These are phyloP conservation scores for Oplegnathus fasciatus DNA, from an alignment of 2,113 vertebrate genomes.

Conservation along the genomic window DNA sequence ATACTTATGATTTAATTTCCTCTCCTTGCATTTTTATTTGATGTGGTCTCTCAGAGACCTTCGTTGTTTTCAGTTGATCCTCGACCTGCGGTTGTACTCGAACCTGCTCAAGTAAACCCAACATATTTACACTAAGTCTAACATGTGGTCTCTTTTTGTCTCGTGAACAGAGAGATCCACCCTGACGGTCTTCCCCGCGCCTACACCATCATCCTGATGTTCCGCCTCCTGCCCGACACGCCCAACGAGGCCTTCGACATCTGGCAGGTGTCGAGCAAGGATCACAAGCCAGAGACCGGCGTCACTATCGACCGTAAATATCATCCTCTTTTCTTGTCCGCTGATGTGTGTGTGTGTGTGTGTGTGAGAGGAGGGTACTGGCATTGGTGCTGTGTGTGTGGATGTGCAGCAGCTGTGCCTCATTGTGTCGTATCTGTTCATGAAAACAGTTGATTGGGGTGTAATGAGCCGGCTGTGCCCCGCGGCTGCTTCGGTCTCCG, in stretches of 20 bases:
- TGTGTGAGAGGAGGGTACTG: neutral
- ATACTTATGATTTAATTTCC: no score
- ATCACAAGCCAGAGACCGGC: constrained; percentile 94
- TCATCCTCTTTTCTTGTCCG: neutral
- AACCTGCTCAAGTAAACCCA: neutral
- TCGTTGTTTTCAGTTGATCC: neutral
- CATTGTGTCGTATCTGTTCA: constrained; percentile 27
- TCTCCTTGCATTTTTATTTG: no score
- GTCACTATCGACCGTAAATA: constrained; percentile 92
- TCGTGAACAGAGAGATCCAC: constrained; percentile 90
- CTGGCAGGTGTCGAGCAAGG: constrained; percentile 95
- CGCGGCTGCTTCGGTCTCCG: constrained; percentile 25
- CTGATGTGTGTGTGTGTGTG: neutral
- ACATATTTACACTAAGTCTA: neutral
- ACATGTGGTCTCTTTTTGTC: neutral
- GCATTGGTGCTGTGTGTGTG: neutral
- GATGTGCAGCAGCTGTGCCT: constrained; percentile 34
- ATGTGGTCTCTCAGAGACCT: neutral
- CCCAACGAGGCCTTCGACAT: constrained; percentile 93
- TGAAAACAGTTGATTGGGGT: constrained; percentile 5
- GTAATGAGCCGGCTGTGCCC: constrained; percentile 32
- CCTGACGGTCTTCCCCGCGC: constrained; percentile 92
- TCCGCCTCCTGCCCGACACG: constrained; percentile 93
- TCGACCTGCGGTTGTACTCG: neutral
- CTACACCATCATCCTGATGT: constrained; percentile 94